These are phyloP conservation scores for Grantiella picta DNA, from an alignment of 2,113 vertebrate genomes.

Conservation along the genomic window DNA sequence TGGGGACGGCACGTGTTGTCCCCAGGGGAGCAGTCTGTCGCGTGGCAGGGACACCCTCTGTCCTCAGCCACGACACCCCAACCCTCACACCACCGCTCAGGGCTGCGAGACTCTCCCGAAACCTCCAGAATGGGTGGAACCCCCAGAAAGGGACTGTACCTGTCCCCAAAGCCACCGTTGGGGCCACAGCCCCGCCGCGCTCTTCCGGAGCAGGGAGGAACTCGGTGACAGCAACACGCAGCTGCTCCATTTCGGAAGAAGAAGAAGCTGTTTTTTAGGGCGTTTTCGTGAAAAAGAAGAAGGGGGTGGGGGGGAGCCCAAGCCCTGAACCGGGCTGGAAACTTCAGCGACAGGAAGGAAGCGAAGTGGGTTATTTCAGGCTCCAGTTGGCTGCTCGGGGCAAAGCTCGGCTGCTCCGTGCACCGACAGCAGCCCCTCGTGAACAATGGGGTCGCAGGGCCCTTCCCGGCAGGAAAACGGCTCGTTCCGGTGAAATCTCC, in stretches of 20 bases:
- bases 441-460: constrained; percentile 24
- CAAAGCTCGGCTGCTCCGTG: background rate
- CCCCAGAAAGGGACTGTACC: background rate
- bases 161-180: background rate
- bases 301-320: background rate
- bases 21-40: background rate
- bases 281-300: constrained; percentile 20
- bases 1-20: background rate
- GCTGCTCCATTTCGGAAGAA: background rate
- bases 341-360: constrained; percentile 57
- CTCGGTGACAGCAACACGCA: rapidly evolving
- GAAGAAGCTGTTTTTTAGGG: background rate
- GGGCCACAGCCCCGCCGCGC: rapidly evolving
- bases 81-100: rapidly evolving
- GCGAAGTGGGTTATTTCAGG: background rate
- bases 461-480: constrained; percentile 3
- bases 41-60: background rate
- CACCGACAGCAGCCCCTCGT: background rate
- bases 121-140: background rate
- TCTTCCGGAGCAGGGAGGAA: background rate
- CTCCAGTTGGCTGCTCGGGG: background rate
- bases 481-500: background rate
- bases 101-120: background rate
- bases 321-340: background rate
- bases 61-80: background rate